Evolutionary conservation across 2,888 invertebrate genomes (phyloP), one percentile per base, ranked within the genome.

Genomic region (Philaethria dido): DNA sequence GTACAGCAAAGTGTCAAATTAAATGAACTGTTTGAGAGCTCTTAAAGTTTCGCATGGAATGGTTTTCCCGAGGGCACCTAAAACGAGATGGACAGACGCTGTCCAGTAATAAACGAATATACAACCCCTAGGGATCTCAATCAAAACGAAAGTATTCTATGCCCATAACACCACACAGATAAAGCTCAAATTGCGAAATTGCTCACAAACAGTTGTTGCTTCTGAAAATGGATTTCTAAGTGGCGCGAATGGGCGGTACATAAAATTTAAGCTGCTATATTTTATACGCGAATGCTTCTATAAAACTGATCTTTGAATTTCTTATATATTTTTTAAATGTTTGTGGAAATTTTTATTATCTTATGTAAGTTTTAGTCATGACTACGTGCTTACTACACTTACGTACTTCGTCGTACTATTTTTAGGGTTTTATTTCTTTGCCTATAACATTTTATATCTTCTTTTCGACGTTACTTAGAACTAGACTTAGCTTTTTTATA

Each of bases 101-200:
- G 81, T 68, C 47, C 66, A 66, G 83, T 84, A 87, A 86, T 87
- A 82, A 84, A 82, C 82, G 80, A 60, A 83, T 87, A 87, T 86
- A 85, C 85, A 78, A 73, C 78, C 86, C 87, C 81, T 66, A 78
- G 80, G 84, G 87, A 82, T 80, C 73, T 59, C 64, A 25, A 44
- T 44, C 50, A 18, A 22, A 57, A 61, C 39, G 20, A 25, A 42
- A 39, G 39, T 66, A 36, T 62, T 48, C 57, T 39, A 47, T 25
- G 48, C 62, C 39, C 61, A 62, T 69, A 67, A 48, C n/a, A 8
- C 16, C 22, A 14, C 25, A 11, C 1, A 29, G 22, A 61, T 71
- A 71, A 67, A 62, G 69, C 64, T 57, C 60, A 63, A 45, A 63
- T 48, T 66, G 62, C 29, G 6, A 57, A 42, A 57, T 42, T 22